These are phyloP conservation scores for Sula dactylatra DNA, from an alignment of 2,113 vertebrate species.

Conservation along the genomic window DNA sequence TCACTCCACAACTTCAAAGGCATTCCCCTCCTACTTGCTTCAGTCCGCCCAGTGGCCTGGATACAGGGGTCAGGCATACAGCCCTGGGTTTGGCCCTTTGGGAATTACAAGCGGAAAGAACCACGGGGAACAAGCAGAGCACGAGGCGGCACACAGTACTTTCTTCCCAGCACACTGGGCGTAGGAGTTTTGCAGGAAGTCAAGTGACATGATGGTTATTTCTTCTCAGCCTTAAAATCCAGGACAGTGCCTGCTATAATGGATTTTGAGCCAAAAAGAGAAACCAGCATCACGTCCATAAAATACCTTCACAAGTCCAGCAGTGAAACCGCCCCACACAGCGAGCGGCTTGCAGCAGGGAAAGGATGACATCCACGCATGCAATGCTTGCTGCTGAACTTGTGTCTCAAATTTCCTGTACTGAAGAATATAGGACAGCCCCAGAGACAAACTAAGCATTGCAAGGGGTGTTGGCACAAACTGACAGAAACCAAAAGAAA, in stretches of 20 bases:
- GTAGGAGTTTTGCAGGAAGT: neutral
- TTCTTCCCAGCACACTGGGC: neutral
- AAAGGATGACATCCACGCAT: neutral
- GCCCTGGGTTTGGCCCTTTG: neutral
- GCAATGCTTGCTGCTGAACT: neutral
- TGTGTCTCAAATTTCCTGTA: neutral
- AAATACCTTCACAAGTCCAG: neutral
- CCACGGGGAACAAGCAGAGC: neutral
- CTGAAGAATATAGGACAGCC: neutral
- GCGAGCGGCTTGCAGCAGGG: neutral
- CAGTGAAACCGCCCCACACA: accelerated
- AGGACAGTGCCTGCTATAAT: neutral
- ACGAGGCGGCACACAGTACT: neutral
- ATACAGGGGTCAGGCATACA: neutral
- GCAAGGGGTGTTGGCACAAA: neutral
- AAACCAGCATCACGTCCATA: neutral
- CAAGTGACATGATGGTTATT: neutral
- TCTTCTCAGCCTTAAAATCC: neutral
- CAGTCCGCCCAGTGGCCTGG: constrained; percentile 1
- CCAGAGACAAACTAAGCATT: neutral
- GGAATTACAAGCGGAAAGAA: neutral
- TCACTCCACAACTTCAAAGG: constrained; percentile 3
- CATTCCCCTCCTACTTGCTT: neutral
- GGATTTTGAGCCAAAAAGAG: neutral
- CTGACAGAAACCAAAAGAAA: constrained; percentile 33